A percentile compares a stretch with the other conserved stretches of the same genome.
phyloP scores from a whole-genome alignment of 2,113 vertebrate genomes.

The Entomyzon cyanotis region DNA sequence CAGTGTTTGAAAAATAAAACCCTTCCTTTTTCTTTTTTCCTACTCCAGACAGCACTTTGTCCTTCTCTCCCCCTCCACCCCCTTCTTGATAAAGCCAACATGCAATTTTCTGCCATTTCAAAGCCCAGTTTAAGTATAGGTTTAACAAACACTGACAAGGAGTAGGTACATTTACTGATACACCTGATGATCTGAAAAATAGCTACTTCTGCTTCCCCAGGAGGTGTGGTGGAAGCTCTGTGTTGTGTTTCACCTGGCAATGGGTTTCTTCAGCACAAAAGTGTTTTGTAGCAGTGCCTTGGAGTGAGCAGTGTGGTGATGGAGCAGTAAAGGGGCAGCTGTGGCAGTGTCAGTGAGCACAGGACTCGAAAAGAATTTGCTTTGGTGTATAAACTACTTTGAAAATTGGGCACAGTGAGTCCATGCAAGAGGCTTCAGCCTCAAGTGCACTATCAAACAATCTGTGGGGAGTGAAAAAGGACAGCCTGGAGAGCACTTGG shows the following conservation, averaged over 20 bases:
- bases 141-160: not conserved
- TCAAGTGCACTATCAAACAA: not conserved
- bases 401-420: not conserved
- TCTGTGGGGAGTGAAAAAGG: not conserved
- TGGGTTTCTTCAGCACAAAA: not conserved
- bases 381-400: not conserved
- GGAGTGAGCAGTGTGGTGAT: not conserved
- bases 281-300: not conserved
- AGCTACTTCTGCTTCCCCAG: not conserved
- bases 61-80: not conserved
- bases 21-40: not conserved
- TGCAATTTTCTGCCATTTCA: slow-evolving; percentile 21
- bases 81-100: not conserved
- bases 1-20: not conserved
- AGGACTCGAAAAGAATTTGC: not conserved
- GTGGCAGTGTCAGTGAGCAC: not conserved
- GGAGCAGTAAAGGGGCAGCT: not conserved
- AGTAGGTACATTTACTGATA: not conserved
- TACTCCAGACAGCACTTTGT: not conserved
- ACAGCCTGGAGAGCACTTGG: not conserved
- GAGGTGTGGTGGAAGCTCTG: not conserved
- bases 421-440: not conserved
- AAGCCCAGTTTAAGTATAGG: not conserved
- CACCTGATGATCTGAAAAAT: not conserved
- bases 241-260: not conserved